Evolutionary conservation across 92 coral and sea anemone species (phyloP), one percentile per base, ranked within the genome.

Genomic region (Parazoanthus swiftii): DNA sequence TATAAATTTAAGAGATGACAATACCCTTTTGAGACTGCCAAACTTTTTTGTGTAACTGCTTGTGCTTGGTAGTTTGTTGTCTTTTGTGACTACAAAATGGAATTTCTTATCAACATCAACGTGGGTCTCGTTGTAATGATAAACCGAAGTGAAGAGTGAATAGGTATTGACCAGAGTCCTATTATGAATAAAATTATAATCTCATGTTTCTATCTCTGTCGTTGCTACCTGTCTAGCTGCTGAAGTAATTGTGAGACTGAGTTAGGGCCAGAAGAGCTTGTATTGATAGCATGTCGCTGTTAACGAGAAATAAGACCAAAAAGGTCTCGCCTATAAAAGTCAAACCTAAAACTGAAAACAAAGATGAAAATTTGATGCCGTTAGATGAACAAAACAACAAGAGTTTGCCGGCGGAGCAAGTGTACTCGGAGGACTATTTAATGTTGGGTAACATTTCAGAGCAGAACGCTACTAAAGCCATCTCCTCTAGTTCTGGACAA

Each of bases 261-360:
- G 59, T 1, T 54, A 54, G 20, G 59, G 20, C 18, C 59, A 3
- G 59, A 0, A 54, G 59, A 54, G 59, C 59, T 13, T 54, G 59
- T 54, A 13, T 18, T 63, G 26, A 11, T 14, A 81, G 16, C 14
- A 81, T 63, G 75, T 63, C 86, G 76, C 18, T 81, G 16, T 39
- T 37, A 46, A 66, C 35, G 51, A 63, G 35, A 38, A 36, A n/a
- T 65, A 82, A 82, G 13, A n/a, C 76, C 5, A 68, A 65, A 67
- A 67, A 82, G 36, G 58, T 82, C 66, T 66, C 56, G 36, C 72
- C 48, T 9, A 68, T 67, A 39, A 42, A 82, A 0, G 77, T 68
- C 13, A 82, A 82, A 67, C 39, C 86, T n/a, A 65, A 68, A n/a
- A 15, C 29, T 38, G 86, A 65, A 82, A 68, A 67, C 68, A 65